Evolutionary conservation across 2,888 invertebrate species (phyloP), one percentile per base, ranked within the genome.

Genomic region (Sphaerophoria taeniata): DNA sequence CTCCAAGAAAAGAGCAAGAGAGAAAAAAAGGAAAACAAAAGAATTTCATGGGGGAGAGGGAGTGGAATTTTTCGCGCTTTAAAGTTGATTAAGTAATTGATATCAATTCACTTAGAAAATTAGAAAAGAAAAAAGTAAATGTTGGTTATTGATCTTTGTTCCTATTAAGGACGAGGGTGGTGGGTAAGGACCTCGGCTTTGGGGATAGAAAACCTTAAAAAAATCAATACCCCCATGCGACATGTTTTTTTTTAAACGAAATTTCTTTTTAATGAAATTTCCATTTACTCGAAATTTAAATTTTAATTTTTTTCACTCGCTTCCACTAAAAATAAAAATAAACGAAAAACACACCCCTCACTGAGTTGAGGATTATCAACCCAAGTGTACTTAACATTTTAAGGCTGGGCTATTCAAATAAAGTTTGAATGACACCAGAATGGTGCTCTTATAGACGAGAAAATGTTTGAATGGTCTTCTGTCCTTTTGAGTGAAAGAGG

Each of bases 41-140:
- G 58, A 63, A 53, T 47, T 72, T 34, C 14, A 51, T 56, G 7
- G n/a, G n/a, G n/a, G n/a, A n/a, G 65, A 60, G 49, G 61, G 67
- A 72, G 61, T 56, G 76, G 43, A 67, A 56, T 76, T 80, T 80
- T 61, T 63, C 45, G 60, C 63, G 74, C 74, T 77, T 86, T 78
- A 82, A 81, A 86, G 60, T 74, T 82, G 77, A 81, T 82, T 82
- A 86, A 81, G 86, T 82, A 86, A 86, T 86, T 86, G 86, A 86
- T 86, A 86, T 86, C 81, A 86, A 82, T 82, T 86, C 86, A 86
- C 77, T 86, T 82, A 86, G 86, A 82, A 86, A 86, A 86, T 86
- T 86, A 86, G 76, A 77, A 85, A 73, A 49, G 69, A 67, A 56
- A 49, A 76, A 55, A 76, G 55, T 7, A 51, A 67, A 53, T 47